A percentile compares a stretch with the other conserved stretches of the same genome.
Conservation (phyloP, 2,797 vertebrate species). For the Sebastes aleutianus region DNA sequence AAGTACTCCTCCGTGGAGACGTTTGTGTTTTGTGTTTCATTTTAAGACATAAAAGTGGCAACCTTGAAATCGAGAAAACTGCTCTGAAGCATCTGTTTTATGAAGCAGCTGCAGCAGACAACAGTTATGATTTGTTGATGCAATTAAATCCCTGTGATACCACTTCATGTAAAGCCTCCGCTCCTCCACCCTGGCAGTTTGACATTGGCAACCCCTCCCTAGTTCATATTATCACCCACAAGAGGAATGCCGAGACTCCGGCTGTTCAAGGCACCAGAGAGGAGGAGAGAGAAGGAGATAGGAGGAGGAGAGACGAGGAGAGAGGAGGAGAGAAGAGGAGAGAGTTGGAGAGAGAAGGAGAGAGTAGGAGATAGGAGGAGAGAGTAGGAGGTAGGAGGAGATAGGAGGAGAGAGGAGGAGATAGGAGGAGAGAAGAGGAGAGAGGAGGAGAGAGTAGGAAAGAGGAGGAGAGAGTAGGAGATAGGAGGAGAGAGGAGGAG, state of each 20-base stretch:
- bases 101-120: conserved; percentile 32
- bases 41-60: not conserved
- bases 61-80: not conserved
- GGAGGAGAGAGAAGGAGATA: not conserved
- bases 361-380: no score
- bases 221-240: conserved; percentile 77
- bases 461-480: not conserved
- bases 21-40: not conserved
- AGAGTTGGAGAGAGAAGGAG: no score
- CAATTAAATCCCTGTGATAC: conserved; percentile 35
- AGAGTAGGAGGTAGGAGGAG: no score
- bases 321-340: not conserved
- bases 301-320: not conserved
- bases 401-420: no score
- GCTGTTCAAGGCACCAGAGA: conserved; percentile 51
- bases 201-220: conserved; percentile 55
- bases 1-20: not conserved
- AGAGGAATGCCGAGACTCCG: conserved; percentile 80
- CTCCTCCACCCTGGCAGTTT: conserved; percentile 29
- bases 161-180: conserved; percentile 30
- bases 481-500: not conserved
- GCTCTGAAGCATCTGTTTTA: conserved; percentile 12
- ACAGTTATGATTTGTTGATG: conserved; percentile 37
- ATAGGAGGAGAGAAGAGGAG: no score
- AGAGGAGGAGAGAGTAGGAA: not conserved